Conservation (phyloP, 53 echinoderm and acorn worm genomes). For the Antedon mediterranea region DNA sequence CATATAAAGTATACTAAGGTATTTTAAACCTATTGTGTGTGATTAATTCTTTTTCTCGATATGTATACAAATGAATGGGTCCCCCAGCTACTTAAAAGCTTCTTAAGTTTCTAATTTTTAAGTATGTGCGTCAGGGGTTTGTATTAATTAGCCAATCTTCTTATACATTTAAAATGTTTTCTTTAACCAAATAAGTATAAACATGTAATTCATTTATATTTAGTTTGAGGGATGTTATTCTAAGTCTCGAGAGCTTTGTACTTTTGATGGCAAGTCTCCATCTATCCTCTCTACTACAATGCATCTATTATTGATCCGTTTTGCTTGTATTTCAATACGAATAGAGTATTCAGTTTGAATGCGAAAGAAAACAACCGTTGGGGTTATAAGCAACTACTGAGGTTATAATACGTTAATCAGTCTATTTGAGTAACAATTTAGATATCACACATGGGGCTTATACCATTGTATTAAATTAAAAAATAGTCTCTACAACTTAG, state of each 20-base stretch:
- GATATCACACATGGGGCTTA: too few species aligned
- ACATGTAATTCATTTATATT: background rate
- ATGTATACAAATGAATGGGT: too few species aligned
- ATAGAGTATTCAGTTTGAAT: background rate
- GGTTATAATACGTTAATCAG: background rate
- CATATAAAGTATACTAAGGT: too few species aligned
- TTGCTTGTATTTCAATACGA: background rate
- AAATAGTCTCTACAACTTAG: too few species aligned
- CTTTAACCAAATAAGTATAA: background rate
- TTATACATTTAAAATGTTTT: background rate
- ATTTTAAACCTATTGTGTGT: too few species aligned
- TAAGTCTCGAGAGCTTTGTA: background rate
- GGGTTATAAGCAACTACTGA: background rate
- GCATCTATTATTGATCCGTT: background rate
- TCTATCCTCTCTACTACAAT: background rate
- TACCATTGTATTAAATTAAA: too few species aligned
- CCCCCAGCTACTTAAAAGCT: too few species aligned
- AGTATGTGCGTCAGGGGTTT: too few species aligned
- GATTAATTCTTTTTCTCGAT: too few species aligned
- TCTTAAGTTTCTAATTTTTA: too few species aligned
- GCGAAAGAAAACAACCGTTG: background rate
- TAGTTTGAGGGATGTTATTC: background rate
- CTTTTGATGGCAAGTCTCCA: too few species aligned
- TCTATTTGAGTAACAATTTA: background rate
- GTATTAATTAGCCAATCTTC: too few species aligned